Evolutionary conservation across 2,888 invertebrate species (phyloP), one percentile per base, ranked within the genome.

Genomic region (Sphaerophoria rueppellii): DNA sequence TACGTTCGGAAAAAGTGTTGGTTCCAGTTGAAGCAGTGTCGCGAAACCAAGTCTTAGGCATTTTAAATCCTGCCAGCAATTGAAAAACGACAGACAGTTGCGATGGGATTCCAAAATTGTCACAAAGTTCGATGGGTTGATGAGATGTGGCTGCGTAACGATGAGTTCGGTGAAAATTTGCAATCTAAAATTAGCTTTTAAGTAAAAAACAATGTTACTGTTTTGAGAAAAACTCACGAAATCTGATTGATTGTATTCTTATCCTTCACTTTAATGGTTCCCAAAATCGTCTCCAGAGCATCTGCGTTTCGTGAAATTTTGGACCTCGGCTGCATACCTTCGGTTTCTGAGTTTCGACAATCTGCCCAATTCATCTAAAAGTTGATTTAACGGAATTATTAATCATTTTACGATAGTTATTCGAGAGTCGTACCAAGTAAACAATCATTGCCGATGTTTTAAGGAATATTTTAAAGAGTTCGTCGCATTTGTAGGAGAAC

Each of bases 111-210:
- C 57, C 0, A 91, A 67, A 6, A 89, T 73, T 43, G 88, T 87
- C 40, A 89, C 83, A 70, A 87, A 90, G 63, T 91, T 91, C n/a
- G 86, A 76, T 4, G 86, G 67, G 63, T 89, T 89, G 55, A 91
- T 80, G 9, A 91, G 78, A 4, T 73, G 67, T 14, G 75, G 69
- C 34, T 89, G 89, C 4, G 88, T 83, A 46, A 86, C 87, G 9
- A 91, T 73, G 12, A 91, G 63, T 37, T 90, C 88, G 0, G 90
- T 86, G 6, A 90, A 88, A 40, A 91, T 89, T 48, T 89, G 89
- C 73, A 91, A 87, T 89, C 90, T 90, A 52, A 34, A 86, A 58
- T 60, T 40, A 43, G 4, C 12, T 43, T 43, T 43, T 0, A 43
- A 40, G 9, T 40, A 40, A 35, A 11, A 6, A 16, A 3, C 46